Evolutionary conservation across 2,113 vertebrate species (phyloP).

Genomic region (Gadus macrocephalus): DNA sequence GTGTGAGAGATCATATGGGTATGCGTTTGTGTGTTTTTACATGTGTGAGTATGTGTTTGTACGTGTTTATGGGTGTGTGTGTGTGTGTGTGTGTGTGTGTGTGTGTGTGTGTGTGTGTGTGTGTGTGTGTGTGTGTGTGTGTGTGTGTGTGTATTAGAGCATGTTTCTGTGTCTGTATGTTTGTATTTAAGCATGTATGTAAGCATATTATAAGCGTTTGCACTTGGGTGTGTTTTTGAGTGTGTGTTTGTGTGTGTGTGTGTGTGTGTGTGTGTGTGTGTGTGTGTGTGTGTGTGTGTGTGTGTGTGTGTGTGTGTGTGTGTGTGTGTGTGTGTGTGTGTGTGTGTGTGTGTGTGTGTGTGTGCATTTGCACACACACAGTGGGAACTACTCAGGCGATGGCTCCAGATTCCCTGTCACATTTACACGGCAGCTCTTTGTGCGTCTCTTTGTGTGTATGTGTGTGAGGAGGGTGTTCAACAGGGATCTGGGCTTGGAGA

Average conservation of each 20-base stretch:
- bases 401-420: constrained; percentile 32
- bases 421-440: background rate
- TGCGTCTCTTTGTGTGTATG: background rate
- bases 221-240: constrained; percentile 6
- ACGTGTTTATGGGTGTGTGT: no score
- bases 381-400: constrained; percentile 22
- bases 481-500: no score
- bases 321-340: background rate
- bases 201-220: no score
- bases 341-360: constrained; percentile 9
- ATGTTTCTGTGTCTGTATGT: background rate
- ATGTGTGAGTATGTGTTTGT: background rate
- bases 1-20: background rate
- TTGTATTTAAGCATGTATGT: no score
- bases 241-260: constrained; percentile 16
- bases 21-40: background rate
- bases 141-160: no score
- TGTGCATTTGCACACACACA: background rate
- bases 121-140: background rate
- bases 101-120: background rate
- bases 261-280: no score
- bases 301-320: no score
- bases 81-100: no score
- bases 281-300: constrained; percentile 9
- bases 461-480: constrained; percentile 1